phyloP scores from a whole-genome alignment of 2,797 vertebrate species.

The Sphenopsis melanotis region DNA sequence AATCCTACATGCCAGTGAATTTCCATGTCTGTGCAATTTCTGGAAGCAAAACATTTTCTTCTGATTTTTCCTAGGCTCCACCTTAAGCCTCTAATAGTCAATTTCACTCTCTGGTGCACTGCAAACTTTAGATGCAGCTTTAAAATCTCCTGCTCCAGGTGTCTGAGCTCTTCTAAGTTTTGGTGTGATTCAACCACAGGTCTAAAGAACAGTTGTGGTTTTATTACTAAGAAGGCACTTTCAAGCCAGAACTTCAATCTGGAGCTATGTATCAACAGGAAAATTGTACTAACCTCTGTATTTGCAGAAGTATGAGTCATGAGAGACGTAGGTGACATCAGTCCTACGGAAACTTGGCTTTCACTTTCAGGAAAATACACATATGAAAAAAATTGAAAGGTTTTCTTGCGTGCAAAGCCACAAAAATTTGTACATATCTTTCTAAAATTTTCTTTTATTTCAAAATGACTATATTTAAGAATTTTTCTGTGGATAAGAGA shows the following conservation, averaged over 20 bases:
- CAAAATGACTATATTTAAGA: not conserved
- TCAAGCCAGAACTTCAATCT: not conserved
- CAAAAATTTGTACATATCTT: not conserved
- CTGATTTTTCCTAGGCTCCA: not conserved
- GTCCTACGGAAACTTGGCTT: not conserved
- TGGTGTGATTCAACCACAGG: not conserved
- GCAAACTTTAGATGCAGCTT: not conserved
- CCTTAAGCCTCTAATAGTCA: not conserved
- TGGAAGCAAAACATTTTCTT: not conserved
- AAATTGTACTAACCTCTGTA: not conserved
- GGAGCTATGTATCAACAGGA: not conserved
- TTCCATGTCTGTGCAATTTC: not conserved
- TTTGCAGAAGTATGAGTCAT: not conserved
- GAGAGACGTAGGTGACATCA: not conserved
- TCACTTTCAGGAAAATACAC: not conserved
- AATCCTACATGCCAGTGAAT: not conserved
- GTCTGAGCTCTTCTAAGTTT: fast-evolving
- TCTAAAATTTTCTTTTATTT: not conserved
- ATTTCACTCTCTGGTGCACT: not conserved
- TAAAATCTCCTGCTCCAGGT: not conserved
- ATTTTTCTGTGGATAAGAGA: not conserved
- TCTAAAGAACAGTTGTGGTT: not conserved
- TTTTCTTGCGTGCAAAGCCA: not conserved
- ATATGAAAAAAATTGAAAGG: not conserved
- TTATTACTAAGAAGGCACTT: not conserved